Conservation (phyloP, 2,888 invertebrate species). For the Torymus tubicola region DNA sequence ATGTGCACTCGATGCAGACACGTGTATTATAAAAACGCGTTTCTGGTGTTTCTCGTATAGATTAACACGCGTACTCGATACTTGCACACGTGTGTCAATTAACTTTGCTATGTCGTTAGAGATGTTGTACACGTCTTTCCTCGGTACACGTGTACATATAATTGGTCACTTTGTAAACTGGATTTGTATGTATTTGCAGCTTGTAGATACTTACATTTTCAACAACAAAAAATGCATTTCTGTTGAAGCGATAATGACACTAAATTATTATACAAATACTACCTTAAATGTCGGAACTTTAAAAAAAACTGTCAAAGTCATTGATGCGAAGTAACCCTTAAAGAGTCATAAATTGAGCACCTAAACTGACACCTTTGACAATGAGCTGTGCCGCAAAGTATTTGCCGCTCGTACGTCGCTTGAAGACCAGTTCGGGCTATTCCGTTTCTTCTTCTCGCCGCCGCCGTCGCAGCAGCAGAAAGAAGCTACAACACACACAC, state of each 20-base stretch:
- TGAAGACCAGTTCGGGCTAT: constrained; percentile 49
- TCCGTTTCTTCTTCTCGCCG: constrained; percentile 16
- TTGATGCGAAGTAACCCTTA: constrained; percentile 33
- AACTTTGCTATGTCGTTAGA: constrained; percentile 13
- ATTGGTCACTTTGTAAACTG: no score
- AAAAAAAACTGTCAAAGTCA: constrained; percentile 7
- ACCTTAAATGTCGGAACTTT: no score
- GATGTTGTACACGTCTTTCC: no score
- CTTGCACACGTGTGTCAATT: constrained; percentile 47
- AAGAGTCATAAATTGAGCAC: constrained; percentile 51
- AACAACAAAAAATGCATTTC: no score
- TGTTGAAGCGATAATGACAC: no score
- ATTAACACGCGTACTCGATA: constrained; percentile 13
- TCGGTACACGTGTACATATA: no score
- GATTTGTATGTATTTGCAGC: no score
- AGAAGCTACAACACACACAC: no score
- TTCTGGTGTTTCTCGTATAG: not conserved
- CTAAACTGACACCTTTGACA: constrained; percentile 12
- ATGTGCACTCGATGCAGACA: not conserved
- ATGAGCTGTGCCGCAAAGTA: no score
- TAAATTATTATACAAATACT: no score
- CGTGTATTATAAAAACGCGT: constrained; percentile 71
- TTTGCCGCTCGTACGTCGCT: no score
- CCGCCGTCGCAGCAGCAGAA: not conserved
- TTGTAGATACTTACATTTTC: no score